A percentile compares a stretch with the other conserved stretches of the same genome.
Conservation (phyloP, 2,113 vertebrate genomes). For the Origma solitaria region DNA sequence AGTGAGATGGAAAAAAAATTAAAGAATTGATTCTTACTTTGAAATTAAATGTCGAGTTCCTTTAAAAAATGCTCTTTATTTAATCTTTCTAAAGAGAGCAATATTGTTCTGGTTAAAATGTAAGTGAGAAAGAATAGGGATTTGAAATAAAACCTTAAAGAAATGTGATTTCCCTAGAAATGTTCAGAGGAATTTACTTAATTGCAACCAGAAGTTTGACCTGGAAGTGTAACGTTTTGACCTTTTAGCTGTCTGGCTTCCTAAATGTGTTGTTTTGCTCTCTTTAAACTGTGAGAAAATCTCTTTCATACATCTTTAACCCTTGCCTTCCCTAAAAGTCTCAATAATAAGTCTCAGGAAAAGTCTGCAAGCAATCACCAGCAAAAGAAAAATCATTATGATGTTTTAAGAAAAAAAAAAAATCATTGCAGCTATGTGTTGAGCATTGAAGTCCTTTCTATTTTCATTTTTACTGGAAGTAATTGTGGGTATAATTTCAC, state of each 20-base stretch:
- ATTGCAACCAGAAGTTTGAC: conserved; percentile 83
- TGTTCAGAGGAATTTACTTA: conserved; percentile 74
- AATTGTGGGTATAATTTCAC: not conserved
- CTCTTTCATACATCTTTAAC: conserved; percentile 70
- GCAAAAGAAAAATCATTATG: conserved; percentile 14
- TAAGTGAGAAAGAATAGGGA: not conserved
- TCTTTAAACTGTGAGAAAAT: conserved; percentile 77
- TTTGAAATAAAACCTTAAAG: conserved; percentile 57
- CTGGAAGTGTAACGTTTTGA: conserved; percentile 82
- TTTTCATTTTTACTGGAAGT: not conserved
- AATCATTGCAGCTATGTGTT: not conserved
- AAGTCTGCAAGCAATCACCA: not conserved
- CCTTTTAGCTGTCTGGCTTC: conserved; percentile 76
- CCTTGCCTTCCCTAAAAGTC: conserved; percentile 49
- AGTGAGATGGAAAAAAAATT: not conserved
- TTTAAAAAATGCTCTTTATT: not conserved
- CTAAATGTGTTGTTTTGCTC: conserved; percentile 73
- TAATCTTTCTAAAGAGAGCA: conserved; percentile 20
- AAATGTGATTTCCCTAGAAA: conserved; percentile 73
- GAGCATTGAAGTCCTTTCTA: not conserved
- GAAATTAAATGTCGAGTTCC: not conserved
- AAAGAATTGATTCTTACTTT: not conserved
- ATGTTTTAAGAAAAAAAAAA: conserved; percentile 21
- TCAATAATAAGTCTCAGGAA: not conserved
- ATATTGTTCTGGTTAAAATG: conserved; percentile 13